Conservation (phyloP, 2,888 invertebrate species). For the Eupithecia subfuscata region DNA sequence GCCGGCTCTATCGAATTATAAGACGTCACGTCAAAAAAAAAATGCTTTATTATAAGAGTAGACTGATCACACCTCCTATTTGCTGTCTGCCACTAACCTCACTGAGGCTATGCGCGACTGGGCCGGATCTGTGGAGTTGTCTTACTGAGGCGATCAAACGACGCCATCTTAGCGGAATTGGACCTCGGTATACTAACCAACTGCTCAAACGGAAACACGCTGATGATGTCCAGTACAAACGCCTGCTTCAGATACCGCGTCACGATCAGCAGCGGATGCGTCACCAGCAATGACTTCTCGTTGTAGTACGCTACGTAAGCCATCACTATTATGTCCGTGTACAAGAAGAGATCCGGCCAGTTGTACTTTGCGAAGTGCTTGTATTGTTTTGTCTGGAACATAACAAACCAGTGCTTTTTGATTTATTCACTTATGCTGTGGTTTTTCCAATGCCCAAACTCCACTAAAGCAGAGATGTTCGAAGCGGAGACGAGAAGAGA, state of each 20-base stretch:
- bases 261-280: constrained; percentile 74
- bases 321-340: constrained; percentile 74
- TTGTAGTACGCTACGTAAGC: constrained; percentile 79
- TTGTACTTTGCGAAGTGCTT: constrained; percentile 50
- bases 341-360: constrained; percentile 62
- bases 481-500: too few species aligned
- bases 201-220: constrained; percentile 73
- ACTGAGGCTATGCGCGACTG: too few species aligned
- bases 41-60: too few species aligned
- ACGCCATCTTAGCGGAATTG: too few species aligned
- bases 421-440: not conserved
- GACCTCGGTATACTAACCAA: constrained; percentile 57
- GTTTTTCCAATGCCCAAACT: too few species aligned
- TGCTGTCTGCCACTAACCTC: too few species aligned
- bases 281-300: constrained; percentile 70
- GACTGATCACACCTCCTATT: too few species aligned
- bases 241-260: constrained; percentile 68
- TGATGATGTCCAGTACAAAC: constrained; percentile 71
- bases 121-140: too few species aligned
- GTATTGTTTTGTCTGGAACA: constrained; percentile 64
- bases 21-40: too few species aligned
- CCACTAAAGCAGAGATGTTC: too few species aligned
- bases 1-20: too few species aligned
- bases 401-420: not conserved
- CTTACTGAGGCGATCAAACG: too few species aligned